These are phyloP conservation scores for Zapornia atra DNA, from an alignment of 2,113 vertebrate genomes.

Conservation along the genomic window DNA sequence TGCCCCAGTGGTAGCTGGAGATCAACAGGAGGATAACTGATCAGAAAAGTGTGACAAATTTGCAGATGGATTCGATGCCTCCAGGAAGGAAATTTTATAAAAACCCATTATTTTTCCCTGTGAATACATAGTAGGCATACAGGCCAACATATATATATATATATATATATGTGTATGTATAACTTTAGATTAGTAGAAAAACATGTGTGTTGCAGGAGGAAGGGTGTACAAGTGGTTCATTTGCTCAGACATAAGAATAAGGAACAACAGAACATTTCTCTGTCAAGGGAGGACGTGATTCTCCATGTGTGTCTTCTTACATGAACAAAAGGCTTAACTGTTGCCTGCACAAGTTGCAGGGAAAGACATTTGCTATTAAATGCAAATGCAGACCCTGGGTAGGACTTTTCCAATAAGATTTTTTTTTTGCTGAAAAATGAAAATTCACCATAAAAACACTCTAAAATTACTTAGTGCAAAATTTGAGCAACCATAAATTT, in stretches of 20 bases:
- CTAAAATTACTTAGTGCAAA: neutral
- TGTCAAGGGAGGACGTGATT: neutral
- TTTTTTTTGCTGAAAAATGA: neutral
- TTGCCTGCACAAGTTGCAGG: neutral
- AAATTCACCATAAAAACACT: neutral
- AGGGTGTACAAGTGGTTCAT: neutral
- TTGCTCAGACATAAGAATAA: neutral
- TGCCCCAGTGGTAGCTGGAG: neutral
- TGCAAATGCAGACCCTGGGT: neutral
- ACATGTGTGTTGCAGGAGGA: neutral
- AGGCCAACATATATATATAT: neutral
- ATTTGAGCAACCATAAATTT: neutral
- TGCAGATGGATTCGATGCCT: neutral
- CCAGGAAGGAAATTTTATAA: neutral
- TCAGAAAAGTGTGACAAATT: neutral
- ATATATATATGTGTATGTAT: too few relatives aligned
- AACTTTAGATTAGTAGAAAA: neutral
- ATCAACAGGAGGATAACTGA: accelerated
- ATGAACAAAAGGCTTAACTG: neutral
- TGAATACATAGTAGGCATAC: neutral
- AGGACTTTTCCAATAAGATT: neutral
- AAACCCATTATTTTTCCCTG: neutral
- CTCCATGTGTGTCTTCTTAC: neutral
- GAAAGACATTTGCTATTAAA: neutral
- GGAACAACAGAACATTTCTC: neutral